These are phyloP conservation scores for Kryptopterus vitreolus DNA, from an alignment of 2,797 vertebrate genomes.

Conservation along the genomic window DNA sequence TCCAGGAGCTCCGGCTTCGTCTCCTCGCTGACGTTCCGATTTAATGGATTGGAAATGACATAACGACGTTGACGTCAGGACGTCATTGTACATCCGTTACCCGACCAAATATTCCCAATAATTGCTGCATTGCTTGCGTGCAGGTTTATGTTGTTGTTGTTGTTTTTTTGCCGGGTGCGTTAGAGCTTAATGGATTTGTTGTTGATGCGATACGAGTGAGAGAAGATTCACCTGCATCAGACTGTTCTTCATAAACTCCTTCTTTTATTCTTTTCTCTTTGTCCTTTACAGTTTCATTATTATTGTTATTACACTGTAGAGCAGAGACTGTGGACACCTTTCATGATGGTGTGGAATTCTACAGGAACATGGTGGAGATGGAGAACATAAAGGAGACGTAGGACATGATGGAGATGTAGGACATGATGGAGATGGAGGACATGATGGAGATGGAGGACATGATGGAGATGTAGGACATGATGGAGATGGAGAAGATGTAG, in stretches of 20 bases:
- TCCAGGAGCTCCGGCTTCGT: no score
- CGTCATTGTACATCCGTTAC: constrained; percentile 48
- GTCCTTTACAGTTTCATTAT: constrained; percentile 31
- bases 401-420: no score
- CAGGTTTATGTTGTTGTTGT: no score
- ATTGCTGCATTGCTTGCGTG: constrained; percentile 48
- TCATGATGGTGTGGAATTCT: not conserved
- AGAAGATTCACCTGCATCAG: constrained; percentile 4
- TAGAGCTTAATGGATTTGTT: constrained; percentile 54
- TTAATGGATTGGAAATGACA: constrained; percentile 47
- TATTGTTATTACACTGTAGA: not conserved
- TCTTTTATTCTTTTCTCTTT: constrained; percentile 28
- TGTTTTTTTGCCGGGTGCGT: constrained; percentile 45
- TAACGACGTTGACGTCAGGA: constrained; percentile 39
- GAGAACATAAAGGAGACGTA: no score
- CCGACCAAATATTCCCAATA: constrained; percentile 47
- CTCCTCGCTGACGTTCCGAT: constrained; percentile 31
- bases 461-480: no score
- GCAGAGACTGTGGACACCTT: not conserved
- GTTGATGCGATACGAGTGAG: constrained; percentile 44
- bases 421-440: no score
- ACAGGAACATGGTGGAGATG: no score
- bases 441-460: no score
- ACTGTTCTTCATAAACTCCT: constrained; percentile 5
- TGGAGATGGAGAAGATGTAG: no score